phyloP scores from a whole-genome alignment of 2,113 vertebrate genomes.

The Actenoides lindsayi region DNA sequence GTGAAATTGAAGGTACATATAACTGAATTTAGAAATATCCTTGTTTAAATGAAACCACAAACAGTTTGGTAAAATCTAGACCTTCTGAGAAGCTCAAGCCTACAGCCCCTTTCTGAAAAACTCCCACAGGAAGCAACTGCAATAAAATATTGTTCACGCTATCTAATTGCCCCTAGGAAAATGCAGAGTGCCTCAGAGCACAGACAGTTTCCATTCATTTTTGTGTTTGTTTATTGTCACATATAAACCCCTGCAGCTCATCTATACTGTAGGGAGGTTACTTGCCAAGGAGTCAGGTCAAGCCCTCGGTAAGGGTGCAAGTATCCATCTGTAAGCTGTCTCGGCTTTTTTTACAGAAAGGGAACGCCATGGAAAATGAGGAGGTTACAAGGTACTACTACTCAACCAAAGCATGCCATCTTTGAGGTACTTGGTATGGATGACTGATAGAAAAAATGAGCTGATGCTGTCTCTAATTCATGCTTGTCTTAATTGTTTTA shows the following conservation, averaged over 20 bases:
- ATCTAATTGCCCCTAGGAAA: neutral
- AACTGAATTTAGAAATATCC: neutral
- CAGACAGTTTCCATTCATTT: neutral
- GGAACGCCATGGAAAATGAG: neutral
- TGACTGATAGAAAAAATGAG: neutral
- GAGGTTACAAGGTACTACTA: neutral
- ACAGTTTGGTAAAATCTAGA: neutral
- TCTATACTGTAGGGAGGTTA: neutral
- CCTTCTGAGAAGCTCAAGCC: neutral
- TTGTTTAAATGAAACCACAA: neutral
- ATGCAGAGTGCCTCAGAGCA: neutral
- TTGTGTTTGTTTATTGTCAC: neutral
- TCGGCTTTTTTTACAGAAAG: neutral
- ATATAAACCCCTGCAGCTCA: neutral
- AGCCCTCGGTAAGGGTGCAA: neutral
- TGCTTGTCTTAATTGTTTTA: neutral
- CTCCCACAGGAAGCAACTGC: conserved; percentile 10
- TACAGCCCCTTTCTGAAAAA: neutral
- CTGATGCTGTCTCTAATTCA: neutral
- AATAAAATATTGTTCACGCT: neutral
- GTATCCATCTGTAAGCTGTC: neutral
- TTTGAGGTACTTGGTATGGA: neutral
- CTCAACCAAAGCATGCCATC: neutral
- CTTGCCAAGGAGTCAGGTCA: neutral
- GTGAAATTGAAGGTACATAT: neutral